A percentile compares a stretch with the other conserved stretches of the same genome.
These are phyloP conservation scores for Bombyx huttoni DNA, from an alignment of 2,888 invertebrate genomes.

Conservation along the genomic window DNA sequence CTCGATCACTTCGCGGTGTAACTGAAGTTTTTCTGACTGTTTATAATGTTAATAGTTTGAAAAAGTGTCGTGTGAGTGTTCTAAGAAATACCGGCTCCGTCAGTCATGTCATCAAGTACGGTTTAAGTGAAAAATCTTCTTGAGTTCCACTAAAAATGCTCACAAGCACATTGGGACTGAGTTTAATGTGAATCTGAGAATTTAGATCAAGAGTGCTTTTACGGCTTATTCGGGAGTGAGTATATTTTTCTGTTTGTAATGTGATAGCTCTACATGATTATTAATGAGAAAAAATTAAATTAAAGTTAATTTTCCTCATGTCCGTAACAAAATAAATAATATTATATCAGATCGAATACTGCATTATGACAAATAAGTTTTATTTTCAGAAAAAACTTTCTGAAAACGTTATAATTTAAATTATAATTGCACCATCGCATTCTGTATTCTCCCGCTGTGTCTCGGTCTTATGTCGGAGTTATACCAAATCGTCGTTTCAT, in stretches of 20 bases:
- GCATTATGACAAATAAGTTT: no score
- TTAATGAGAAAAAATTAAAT: no score
- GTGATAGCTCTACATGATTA: not conserved
- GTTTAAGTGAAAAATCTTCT: conserved; percentile 58
- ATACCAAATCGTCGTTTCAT: not conserved
- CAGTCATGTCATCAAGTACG: conserved; percentile 52
- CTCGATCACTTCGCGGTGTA: conserved; percentile 6
- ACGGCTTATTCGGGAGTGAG: not conserved
- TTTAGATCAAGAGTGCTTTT: conserved; percentile 1
- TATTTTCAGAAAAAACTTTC: no score
- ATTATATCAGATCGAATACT: no score
- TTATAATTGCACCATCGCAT: not conserved
- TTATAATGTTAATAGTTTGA: conserved; percentile 36
- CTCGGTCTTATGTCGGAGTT: not conserved
- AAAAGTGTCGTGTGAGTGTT: conserved; percentile 58
- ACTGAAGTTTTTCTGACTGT: conserved; percentile 22
- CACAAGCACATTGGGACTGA: conserved; percentile 37
- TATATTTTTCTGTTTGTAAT: not conserved
- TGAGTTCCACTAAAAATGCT: conserved; percentile 38
- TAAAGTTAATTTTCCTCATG: no score
- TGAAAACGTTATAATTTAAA: not conserved
- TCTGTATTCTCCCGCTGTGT: not conserved
- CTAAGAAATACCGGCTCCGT: conserved; percentile 42
- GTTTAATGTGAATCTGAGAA: conserved; percentile 20
- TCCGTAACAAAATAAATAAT: no score